phyloP scores from a whole-genome alignment of 2,797 vertebrate species.

The Nyctibius grandis region DNA sequence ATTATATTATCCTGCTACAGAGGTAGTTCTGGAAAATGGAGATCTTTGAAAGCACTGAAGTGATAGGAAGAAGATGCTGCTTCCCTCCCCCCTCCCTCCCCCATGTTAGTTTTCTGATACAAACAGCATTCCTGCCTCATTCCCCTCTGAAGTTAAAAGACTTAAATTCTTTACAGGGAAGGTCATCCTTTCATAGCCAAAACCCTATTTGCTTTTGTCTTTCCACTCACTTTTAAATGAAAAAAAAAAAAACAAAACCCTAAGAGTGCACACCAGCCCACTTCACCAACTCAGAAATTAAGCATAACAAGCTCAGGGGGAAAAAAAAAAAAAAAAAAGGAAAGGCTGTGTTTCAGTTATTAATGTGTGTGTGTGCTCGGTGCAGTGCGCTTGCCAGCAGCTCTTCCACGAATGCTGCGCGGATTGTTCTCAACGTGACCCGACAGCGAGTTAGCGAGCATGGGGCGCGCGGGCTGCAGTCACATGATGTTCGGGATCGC shows the following conservation, averaged over 20 bases:
- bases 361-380: not conserved
- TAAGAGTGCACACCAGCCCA: conserved; percentile 48
- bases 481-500: conserved; percentile 48
- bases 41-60: conserved; percentile 22
- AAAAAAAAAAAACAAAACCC: conserved; percentile 23
- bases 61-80: conserved; percentile 6
- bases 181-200: conserved; percentile 78
- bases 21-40: conserved; percentile 33
- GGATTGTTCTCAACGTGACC: conserved; percentile 41
- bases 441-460: not conserved
- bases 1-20: conserved; percentile 56
- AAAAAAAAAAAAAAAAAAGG: not conserved
- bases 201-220: conserved; percentile 77
- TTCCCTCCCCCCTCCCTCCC: conserved; percentile 40
- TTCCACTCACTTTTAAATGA: conserved; percentile 70
- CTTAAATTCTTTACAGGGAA: conserved; percentile 78
- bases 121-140: conserved; percentile 68
- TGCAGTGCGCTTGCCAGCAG: conserved; percentile 41
- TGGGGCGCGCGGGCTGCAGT: not conserved
- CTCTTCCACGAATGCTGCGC: conserved; percentile 41
- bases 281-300: conserved; percentile 63
- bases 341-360: conserved; percentile 35
- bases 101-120: conserved; percentile 65
- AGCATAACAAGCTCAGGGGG: conserved; percentile 48
- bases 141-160: conserved; percentile 72